Percentiles rank a stretch among this genome's conserved stretches.
phyloP scores from a whole-genome alignment of 2,797 vertebrate genomes.

The Botia kubotai region DNA sequence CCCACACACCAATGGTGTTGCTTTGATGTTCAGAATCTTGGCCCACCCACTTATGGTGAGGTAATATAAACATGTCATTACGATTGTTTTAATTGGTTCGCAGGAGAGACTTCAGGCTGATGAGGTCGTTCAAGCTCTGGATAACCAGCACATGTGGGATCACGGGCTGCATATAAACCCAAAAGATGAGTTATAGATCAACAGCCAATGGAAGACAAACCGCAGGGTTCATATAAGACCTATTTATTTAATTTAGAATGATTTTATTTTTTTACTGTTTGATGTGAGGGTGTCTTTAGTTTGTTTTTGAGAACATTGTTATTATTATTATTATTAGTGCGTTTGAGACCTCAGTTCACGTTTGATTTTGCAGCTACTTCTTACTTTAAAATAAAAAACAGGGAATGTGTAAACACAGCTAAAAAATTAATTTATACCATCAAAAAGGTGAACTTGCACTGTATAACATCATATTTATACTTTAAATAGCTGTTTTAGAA shows the following conservation, averaged over 20 bases:
- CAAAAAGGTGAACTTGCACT: not conserved
- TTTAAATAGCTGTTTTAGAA: not conserved
- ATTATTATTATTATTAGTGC: slow-evolving; percentile 14
- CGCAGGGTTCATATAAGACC: slow-evolving; percentile 55
- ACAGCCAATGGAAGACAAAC: slow-evolving; percentile 51
- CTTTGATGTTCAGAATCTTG: not conserved
- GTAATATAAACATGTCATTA: not conserved
- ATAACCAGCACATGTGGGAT: slow-evolving; percentile 78
- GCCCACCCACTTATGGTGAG: not conserved
- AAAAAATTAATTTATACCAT: slow-evolving; percentile 1
- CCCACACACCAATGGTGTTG: not conserved
- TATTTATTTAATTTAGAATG: slow-evolving; percentile 97
- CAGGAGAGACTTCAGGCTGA: slow-evolving; percentile 95
- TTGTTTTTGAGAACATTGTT: slow-evolving; percentile 50
- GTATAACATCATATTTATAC: slow-evolving; percentile 4
- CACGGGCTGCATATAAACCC: slow-evolving; percentile 87
- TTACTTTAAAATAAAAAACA: slow-evolving; percentile 8
- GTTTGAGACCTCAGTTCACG: slow-evolving; percentile 4
- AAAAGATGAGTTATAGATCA: slow-evolving; percentile 89
- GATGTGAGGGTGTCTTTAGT: slow-evolving; percentile 75
- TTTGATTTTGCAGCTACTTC: not conserved
- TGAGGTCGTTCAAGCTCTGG: slow-evolving; percentile 87
- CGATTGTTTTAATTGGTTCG: not conserved
- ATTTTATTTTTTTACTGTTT: slow-evolving; percentile 97
- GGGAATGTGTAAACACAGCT: not conserved